phyloP scores from a whole-genome alignment of 1,140 invertebrate species.

The Drosophila athabasca region DNA sequence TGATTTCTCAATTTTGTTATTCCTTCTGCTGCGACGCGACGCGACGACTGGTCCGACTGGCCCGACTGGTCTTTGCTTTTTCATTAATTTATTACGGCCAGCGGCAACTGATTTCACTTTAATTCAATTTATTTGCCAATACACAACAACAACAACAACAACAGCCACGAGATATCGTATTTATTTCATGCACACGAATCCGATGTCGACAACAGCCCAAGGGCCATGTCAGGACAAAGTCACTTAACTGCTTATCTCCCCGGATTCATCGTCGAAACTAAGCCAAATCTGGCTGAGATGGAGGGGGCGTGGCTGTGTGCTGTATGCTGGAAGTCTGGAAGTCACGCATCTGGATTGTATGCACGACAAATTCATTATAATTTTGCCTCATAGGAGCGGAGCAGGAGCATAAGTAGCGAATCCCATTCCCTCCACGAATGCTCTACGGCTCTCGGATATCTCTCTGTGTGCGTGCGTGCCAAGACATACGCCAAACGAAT shows the following conservation, averaged over 20 bases:
- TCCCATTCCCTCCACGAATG: conserved; percentile 14
- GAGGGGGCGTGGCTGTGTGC: conserved; percentile 32
- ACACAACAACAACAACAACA: conserved; percentile 35
- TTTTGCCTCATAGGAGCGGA: conserved; percentile 33
- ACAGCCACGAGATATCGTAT: conserved; percentile 46
- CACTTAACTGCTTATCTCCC: conserved; percentile 76
- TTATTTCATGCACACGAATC: conserved; percentile 52
- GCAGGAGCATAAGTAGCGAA: background rate
- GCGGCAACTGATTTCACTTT: conserved; percentile 76
- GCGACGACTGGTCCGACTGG: conserved; percentile 13
- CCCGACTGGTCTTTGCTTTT: conserved; percentile 43
- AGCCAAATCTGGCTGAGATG: conserved; percentile 59
- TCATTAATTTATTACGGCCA: conserved; percentile 74
- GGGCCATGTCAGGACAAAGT: conserved; percentile 55
- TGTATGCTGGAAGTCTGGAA: background rate
- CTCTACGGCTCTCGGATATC: conserved; percentile 34
- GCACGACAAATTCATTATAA: conserved; percentile 79
- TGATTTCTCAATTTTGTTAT: conserved; percentile 60
- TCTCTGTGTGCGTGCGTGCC: conserved; percentile 65
- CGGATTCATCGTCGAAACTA: conserved; percentile 55
- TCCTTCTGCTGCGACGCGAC: conserved; percentile 17
- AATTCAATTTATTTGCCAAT: conserved; percentile 76
- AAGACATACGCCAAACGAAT: conserved; percentile 65
- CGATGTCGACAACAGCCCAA: conserved; percentile 38
- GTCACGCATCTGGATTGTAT: conserved; percentile 54